Conservation (phyloP, 2,113 vertebrate species). For the Hydrochoerus hydrochaeris region DNA sequence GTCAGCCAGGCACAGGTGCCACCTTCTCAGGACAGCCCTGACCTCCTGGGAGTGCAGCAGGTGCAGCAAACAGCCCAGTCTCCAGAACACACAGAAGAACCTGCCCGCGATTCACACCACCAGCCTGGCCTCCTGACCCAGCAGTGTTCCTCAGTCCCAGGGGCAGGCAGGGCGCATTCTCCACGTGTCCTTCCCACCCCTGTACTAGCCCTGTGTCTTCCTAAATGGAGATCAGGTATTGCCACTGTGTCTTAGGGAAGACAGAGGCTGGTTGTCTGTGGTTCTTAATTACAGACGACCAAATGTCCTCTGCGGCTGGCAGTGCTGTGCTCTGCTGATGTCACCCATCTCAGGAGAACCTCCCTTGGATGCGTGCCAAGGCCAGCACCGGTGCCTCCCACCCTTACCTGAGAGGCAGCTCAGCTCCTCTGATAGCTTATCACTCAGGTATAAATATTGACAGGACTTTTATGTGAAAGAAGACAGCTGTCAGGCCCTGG, state of each 20-base stretch:
- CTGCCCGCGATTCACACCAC: neutral
- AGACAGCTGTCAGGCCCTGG: neutral
- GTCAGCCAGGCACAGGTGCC: neutral
- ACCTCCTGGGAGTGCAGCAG: neutral
- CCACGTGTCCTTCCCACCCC: neutral
- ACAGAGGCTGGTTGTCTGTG: neutral
- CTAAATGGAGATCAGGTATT: neutral
- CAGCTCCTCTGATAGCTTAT: neutral
- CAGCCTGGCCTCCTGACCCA: neutral
- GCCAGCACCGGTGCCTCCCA: neutral
- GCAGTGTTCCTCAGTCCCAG: neutral
- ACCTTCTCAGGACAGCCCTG: constrained; percentile 6
- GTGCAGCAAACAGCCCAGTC: neutral
- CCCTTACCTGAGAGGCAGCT: neutral
- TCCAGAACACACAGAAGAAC: neutral
- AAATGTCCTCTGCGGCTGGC: neutral
- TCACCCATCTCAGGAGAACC: neutral
- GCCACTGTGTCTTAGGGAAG: neutral
- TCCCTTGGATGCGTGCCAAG: neutral
- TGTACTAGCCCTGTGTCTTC: neutral
- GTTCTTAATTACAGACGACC: neutral
- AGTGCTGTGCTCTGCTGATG: neutral
- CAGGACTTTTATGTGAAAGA: neutral
- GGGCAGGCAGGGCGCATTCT: neutral
- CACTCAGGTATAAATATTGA: neutral